Conservation (phyloP, 2,888 invertebrate genomes). For the Athalia cordata region DNA sequence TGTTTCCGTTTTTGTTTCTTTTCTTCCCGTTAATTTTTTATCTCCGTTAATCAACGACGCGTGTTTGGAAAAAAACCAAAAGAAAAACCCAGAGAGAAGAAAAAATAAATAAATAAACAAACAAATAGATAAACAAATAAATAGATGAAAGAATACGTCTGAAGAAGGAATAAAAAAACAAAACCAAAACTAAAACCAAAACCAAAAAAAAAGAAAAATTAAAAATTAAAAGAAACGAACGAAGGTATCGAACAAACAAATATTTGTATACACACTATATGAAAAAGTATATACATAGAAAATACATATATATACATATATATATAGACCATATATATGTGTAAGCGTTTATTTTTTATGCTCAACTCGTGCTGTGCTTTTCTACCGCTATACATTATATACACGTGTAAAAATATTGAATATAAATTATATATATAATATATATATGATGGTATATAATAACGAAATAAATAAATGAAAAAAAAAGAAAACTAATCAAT, state of each 20-base stretch:
- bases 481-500: too few relatives aligned
- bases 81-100: too few relatives aligned
- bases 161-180: too few relatives aligned
- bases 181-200: too few relatives aligned
- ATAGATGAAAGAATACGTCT: too few relatives aligned
- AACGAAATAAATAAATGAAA: not conserved
- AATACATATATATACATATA: not conserved
- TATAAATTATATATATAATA: not conserved
- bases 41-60: not conserved
- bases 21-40: not conserved
- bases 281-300: not conserved
- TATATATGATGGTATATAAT: constrained; percentile 7
- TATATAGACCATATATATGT: not conserved
- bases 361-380: constrained; percentile 72
- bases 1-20: not conserved
- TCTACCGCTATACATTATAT: constrained; percentile 47
- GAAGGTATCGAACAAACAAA: not conserved
- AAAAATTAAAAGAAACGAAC: too few relatives aligned
- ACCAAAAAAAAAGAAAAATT: too few relatives aligned
- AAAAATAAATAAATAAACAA: too few relatives aligned
- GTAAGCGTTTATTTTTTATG: constrained; percentile 52
- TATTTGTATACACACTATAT: not conserved
- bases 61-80: too few relatives aligned
- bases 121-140: too few relatives aligned
- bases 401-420: not conserved